phyloP scores from a whole-genome alignment of 2,113 vertebrate genomes.

The Montifringilla adamsi region DNA sequence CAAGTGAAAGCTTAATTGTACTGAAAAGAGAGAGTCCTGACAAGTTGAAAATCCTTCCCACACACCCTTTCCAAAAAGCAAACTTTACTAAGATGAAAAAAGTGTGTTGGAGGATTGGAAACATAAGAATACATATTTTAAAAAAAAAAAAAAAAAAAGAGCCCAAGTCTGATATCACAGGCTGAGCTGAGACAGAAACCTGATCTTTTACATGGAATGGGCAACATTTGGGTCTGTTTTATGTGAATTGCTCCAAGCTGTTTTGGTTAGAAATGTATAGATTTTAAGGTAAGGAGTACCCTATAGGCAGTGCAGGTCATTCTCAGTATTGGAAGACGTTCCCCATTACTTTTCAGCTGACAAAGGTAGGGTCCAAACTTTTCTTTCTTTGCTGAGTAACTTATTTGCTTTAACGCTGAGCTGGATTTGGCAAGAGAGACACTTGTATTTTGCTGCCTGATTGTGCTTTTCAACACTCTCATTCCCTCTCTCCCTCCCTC shows the following conservation, averaged over 20 bases:
- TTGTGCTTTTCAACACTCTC: slow-evolving; percentile 41
- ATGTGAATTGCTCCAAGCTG: slow-evolving; percentile 85
- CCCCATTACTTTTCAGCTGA: slow-evolving; percentile 68
- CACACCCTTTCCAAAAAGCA: slow-evolving; percentile 37
- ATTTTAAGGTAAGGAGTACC: slow-evolving; percentile 76
- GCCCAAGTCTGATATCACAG: slow-evolving; percentile 71
- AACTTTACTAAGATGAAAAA: slow-evolving; percentile 70
- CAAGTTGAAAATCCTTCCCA: slow-evolving; percentile 63
- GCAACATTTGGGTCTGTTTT: slow-evolving; percentile 83
- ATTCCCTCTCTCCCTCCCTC: background rate
- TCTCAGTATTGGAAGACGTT: slow-evolving; percentile 67
- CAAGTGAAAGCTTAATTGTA: slow-evolving; percentile 75
- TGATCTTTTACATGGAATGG: slow-evolving; percentile 79
- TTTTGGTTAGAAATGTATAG: slow-evolving; percentile 80
- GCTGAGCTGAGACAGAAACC: slow-evolving; percentile 75
- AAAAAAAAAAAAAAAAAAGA: background rate
- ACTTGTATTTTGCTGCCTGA: slow-evolving; percentile 18
- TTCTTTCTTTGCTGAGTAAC: slow-evolving; percentile 54
- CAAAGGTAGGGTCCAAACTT: slow-evolving; percentile 74
- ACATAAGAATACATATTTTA: slow-evolving; percentile 73
- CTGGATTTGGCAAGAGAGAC: background rate
- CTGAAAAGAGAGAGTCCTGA: slow-evolving; percentile 64
- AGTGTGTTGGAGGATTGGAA: slow-evolving; percentile 72
- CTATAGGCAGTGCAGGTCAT: slow-evolving; percentile 65
- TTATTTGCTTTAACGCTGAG: slow-evolving; percentile 15